Base-by-base conservation (phyloP, 2,113 vertebrate species). In the Chloropsis cyanopogon region DNA sequence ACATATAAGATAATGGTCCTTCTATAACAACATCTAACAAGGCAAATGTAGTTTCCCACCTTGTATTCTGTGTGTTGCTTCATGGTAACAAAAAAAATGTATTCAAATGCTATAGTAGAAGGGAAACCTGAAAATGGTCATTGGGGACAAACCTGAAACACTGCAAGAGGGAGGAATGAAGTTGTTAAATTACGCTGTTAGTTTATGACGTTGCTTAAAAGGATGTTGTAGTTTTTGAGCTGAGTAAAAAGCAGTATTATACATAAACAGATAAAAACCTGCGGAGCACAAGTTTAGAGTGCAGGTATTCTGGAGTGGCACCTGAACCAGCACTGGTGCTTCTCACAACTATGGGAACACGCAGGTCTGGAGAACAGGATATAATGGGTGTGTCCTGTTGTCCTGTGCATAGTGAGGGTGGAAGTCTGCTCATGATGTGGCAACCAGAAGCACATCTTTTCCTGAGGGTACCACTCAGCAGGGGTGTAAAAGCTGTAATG, bases 311-410 rank as follows among this genome's bases (percentile, higher is more conserved):
- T 44, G 28, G 25, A 56, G 42, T 25, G 12, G 11, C 14, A 2
- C 49, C 46, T 61, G 23, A 77, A 29, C n/a, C 41, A 59, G 39
- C 39, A 12, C 39, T 37, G 28, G 17, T 24, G 16, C 25, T 33
- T 26, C 24, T 77, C 28, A 8, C 8, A 47, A 0, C 33, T n/a
- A 0, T 44, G 63, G 49, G 6, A 76, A 37, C 1, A 0, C 7
- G 14, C 24, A 29, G 20, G 6, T 31, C 25, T n/a, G 16, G 50
- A 59, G 35, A 73, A 18, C 0, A 4, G 64, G 21, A 3, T 25
- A 4, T 28, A 14, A 0, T 0, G 3, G 8, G 5, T 29, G 20
- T 39, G 7, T 60, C 35, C 1, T 5, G 24, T 29, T 39, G 7
- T 60, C 35, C 1, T 5, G 24, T 29, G 37, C 1, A 1, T 10